Evolutionary conservation across 2,888 invertebrate genomes (phyloP).

Genomic region (Chelonus formosanus): DNA sequence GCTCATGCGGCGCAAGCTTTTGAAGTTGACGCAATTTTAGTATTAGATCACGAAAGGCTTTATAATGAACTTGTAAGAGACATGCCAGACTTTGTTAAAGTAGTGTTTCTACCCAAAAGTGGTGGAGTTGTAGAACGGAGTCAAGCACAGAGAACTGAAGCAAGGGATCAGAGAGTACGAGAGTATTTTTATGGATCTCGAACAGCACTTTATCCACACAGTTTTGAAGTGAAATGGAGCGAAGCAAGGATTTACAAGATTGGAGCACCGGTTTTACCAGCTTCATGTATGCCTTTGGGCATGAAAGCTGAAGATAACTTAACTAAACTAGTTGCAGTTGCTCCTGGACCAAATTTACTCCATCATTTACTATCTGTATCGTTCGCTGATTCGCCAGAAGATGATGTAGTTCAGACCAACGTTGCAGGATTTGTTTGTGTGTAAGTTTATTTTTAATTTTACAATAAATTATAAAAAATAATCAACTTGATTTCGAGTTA

Average conservation of each 20-base stretch:
- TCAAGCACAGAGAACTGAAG: constrained; percentile 75
- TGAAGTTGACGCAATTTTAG: constrained; percentile 94
- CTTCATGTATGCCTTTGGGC: constrained; percentile 95
- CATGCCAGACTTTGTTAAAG: constrained; percentile 92
- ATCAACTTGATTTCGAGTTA: too few relatives aligned
- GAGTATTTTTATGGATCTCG: constrained; percentile 95
- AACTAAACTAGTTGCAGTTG: constrained; percentile 85
- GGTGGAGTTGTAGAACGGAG: constrained; percentile 95
- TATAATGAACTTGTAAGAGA: constrained; percentile 94
- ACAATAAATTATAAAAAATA: background rate
- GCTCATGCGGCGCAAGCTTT: constrained; percentile 91
- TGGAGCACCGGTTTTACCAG: constrained; percentile 91
- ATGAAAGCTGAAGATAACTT: constrained; percentile 92
- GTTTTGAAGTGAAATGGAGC: constrained; percentile 90
- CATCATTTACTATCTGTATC: constrained; percentile 92
- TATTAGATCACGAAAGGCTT: constrained; percentile 94
- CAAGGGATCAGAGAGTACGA: constrained; percentile 81
- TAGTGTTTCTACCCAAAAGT: constrained; percentile 91
- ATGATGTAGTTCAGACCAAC: constrained; percentile 87
- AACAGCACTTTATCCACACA: constrained; percentile 88
- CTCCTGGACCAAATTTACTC: constrained; percentile 78
- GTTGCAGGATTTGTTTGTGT: constrained; percentile 91
- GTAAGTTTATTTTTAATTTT: constrained; percentile 69
- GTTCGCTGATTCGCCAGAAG: constrained; percentile 82
- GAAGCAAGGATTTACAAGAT: constrained; percentile 94